A percentile compares a stretch with the other conserved stretches of the same genome.
Evolutionary conservation across 2,888 invertebrate genomes (phyloP).

Genomic region (Acanthosepion esculentum): DNA sequence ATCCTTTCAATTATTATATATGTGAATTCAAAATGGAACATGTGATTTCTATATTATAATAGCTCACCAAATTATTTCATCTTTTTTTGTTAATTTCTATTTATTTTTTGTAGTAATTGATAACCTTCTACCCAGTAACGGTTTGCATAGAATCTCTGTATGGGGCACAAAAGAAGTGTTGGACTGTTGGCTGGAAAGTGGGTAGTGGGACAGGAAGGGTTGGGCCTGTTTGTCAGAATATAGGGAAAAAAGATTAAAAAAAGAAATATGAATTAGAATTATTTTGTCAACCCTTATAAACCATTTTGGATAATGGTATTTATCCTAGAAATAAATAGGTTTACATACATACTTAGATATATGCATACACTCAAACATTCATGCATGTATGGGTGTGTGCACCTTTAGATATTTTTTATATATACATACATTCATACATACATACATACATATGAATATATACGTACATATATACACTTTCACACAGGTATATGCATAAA

Average conservation of each 20-base stretch:
- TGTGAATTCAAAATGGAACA: not conserved
- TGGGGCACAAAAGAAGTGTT: not conserved
- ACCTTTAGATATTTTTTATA: not conserved
- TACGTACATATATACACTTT: not conserved
- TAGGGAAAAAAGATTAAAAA: not conserved
- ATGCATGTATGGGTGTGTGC: not conserved
- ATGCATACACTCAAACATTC: not conserved
- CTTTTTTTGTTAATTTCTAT: not conserved
- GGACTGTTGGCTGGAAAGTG: not conserved
- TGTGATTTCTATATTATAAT: not conserved
- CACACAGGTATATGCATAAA: not conserved
- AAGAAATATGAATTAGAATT: not conserved
- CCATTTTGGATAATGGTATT: constrained; percentile 17
- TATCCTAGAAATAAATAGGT: constrained; percentile 3
- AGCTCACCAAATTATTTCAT: not conserved
- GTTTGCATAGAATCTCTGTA: not conserved
- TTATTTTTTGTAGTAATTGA: not conserved
- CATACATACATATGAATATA: not conserved
- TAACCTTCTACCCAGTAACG: not conserved
- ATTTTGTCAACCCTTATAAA: not conserved
- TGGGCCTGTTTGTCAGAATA: not conserved
- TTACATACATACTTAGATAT: not conserved
- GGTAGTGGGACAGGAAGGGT: not conserved
- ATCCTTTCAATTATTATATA: not conserved
- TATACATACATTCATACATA: not conserved